Conservation (phyloP, 2,888 invertebrate genomes). For the Melikaiella ostensackeni region DNA sequence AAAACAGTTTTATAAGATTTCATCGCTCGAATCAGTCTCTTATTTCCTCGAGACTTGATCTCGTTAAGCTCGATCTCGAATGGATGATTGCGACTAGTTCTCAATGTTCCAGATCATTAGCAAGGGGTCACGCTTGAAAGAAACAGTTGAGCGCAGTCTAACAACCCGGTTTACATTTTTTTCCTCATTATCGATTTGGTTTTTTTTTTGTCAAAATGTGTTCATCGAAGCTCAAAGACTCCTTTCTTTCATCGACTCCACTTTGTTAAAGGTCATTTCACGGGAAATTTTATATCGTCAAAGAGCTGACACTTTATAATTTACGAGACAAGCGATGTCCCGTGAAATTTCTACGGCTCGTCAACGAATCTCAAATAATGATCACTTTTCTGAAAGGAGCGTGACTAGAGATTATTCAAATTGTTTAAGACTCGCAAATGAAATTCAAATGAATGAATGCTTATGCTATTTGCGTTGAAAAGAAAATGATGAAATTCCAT, state of each 20-base stretch:
- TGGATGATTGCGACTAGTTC: background rate
- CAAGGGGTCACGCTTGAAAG: background rate
- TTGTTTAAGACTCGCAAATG: background rate
- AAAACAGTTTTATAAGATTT: background rate
- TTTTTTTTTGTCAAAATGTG: background rate
- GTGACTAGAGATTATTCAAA: slow-evolving; percentile 6
- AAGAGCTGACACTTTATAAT: background rate
- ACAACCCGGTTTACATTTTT: background rate
- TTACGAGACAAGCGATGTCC: background rate
- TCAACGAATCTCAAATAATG: background rate
- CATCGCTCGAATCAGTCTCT: background rate
- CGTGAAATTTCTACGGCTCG: slow-evolving; percentile 5
- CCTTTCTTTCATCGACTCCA: background rate
- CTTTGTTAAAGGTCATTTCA: background rate
- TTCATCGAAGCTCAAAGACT: background rate
- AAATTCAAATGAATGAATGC: slow-evolving; percentile 1
- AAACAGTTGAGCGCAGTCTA: background rate
- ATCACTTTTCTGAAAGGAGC: background rate
- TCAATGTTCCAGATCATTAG: slow-evolving; percentile 5
- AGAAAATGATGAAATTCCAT: background rate
- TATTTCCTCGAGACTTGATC: background rate
- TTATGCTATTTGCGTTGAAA: background rate
- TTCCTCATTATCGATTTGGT: background rate
- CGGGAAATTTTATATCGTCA: background rate
- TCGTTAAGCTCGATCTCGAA: slow-evolving; percentile 3